A percentile compares a stretch with the other conserved stretches of the same genome.
Evolutionary conservation across 1,140 invertebrate species (phyloP).

Genomic region (Bombus waltoni): DNA sequence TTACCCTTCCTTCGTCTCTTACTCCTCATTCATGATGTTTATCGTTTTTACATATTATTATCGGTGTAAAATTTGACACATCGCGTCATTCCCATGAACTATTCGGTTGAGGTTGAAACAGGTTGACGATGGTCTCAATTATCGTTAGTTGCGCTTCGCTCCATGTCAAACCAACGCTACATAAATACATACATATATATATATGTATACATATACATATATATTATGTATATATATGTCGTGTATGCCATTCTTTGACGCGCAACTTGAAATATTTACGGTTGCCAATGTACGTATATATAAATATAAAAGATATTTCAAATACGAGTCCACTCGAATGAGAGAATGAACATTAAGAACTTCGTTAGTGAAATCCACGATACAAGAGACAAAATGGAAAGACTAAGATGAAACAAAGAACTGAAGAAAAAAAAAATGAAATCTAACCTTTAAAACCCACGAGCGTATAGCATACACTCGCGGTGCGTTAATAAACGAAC

Average conservation of each 20-base stretch:
- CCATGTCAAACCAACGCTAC: constrained; percentile 5
- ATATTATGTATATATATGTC: background rate
- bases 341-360: no score
- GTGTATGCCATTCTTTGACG: background rate
- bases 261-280: constrained; percentile 36
- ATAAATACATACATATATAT: no score
- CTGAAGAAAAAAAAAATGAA: constrained; percentile 3
- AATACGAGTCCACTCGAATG: background rate
- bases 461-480: background rate
- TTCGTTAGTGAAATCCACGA: background rate
- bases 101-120: constrained; percentile 2
- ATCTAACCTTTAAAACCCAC: constrained; percentile 31
- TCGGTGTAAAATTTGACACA: background rate
- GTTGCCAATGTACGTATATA: constrained; percentile 3
- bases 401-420: background rate
- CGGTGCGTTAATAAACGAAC: constrained; percentile 9
- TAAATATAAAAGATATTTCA: background rate
- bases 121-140: constrained; percentile 43
- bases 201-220: no score
- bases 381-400: background rate
- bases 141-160: constrained; percentile 29
- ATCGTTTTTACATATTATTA: background rate
- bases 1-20: background rate
- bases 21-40: background rate
- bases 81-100: constrained; percentile 16